Conservation (phyloP, 2,888 invertebrate species). For the Nebria salina region DNA sequence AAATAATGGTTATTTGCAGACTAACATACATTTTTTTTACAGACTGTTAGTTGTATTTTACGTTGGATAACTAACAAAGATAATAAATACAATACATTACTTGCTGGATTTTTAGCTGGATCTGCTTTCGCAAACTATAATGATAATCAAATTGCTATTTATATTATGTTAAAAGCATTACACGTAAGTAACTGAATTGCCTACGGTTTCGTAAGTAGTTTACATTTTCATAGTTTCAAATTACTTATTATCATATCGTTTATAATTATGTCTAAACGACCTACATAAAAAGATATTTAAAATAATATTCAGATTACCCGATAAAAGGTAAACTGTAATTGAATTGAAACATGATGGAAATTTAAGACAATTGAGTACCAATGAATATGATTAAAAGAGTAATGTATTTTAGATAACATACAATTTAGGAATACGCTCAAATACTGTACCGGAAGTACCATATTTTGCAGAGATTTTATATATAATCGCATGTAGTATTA, state of each 20-base stretch:
- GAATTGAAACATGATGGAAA: background rate
- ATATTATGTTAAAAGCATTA: slow-evolving; percentile 83
- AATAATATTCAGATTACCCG: too few relatives aligned
- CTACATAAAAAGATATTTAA: too few relatives aligned
- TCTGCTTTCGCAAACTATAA: slow-evolving; percentile 77
- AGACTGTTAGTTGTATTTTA: slow-evolving; percentile 74
- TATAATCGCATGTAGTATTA: slow-evolving; percentile 77
- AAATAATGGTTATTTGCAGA: too few relatives aligned
- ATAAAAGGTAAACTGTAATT: background rate
- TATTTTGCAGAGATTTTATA: slow-evolving; percentile 78
- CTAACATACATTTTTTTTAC: background rate
- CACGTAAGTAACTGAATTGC: slow-evolving; percentile 67
- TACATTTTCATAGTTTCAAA: too few relatives aligned
- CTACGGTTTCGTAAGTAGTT: too few relatives aligned
- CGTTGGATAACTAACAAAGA: slow-evolving; percentile 72
- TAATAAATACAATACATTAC: slow-evolving; percentile 70
- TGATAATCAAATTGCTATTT: slow-evolving; percentile 79
- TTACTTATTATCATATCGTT: too few relatives aligned
- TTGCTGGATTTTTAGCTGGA: slow-evolving; percentile 78
- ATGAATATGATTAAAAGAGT: background rate
- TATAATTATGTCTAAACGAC: too few relatives aligned
- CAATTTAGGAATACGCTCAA: slow-evolving; percentile 73
- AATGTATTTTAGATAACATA: slow-evolving; percentile 71
- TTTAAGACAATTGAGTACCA: background rate
- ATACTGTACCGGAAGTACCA: slow-evolving; percentile 73